Percentiles rank a stretch among this genome's conserved stretches.
phyloP scores from a whole-genome alignment of 2,797 vertebrate species.

The Calcarius lapponicus region DNA sequence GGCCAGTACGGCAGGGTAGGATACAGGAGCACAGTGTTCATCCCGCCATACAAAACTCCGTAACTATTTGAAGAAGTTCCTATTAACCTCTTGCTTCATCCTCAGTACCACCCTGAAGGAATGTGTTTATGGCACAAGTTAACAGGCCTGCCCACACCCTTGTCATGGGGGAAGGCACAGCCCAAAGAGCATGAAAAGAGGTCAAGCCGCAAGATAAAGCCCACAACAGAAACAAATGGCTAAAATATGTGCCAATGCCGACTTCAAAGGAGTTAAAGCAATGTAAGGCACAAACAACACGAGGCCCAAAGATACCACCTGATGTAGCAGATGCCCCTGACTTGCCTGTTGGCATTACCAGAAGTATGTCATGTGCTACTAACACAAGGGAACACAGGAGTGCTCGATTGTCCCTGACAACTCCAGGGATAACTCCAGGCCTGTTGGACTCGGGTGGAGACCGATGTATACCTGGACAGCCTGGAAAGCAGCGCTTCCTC shows the following conservation, averaged over 20 bases:
- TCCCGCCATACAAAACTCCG: slow-evolving; percentile 16
- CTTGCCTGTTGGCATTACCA: not conserved
- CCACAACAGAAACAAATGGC: not conserved
- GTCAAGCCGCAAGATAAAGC: slow-evolving; percentile 40
- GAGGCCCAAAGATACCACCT: not conserved
- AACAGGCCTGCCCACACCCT: slow-evolving; percentile 55
- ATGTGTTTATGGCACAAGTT: slow-evolving; percentile 64
- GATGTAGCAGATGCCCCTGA: not conserved
- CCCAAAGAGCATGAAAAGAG: slow-evolving; percentile 50
- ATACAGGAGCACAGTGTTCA: not conserved
- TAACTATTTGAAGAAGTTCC: slow-evolving; percentile 57
- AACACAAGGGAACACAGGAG: not conserved
- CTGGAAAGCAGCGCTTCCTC: not conserved
- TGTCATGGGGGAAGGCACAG: slow-evolving; percentile 45
- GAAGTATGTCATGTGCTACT: not conserved
- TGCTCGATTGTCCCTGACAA: accelerated
- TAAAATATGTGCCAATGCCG: not conserved
- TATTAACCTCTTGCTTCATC: slow-evolving; percentile 63
- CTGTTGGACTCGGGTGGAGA: not conserved
- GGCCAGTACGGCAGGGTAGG: slow-evolving; percentile 44
- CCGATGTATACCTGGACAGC: accelerated
- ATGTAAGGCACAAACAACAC: not conserved
- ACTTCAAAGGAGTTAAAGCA: slow-evolving; percentile 7
- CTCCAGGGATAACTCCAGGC: not conserved
- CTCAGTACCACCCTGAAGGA: slow-evolving; percentile 57